A percentile compares a stretch with the other conserved stretches of the same genome.
These are phyloP conservation scores for Xyrichtys novacula DNA, from an alignment of 2,797 vertebrate species.

Conservation along the genomic window DNA sequence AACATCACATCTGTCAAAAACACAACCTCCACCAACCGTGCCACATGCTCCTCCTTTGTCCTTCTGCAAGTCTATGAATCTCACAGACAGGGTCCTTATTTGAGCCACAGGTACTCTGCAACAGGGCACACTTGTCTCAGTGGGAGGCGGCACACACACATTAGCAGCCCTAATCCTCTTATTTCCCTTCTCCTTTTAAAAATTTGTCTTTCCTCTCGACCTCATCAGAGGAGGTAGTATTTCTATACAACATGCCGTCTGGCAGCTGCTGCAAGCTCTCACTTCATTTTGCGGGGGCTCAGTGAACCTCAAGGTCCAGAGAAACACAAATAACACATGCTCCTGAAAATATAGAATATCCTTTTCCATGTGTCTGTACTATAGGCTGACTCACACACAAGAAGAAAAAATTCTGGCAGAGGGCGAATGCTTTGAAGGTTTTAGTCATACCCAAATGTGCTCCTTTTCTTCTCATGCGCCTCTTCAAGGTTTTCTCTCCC, in stretches of 20 bases:
- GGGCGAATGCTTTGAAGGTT: slow-evolving; percentile 80
- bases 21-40: slow-evolving; percentile 30
- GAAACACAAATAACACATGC: slow-evolving; percentile 73
- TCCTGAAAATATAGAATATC: slow-evolving; percentile 61
- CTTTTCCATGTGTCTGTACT: slow-evolving; percentile 57
- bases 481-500: slow-evolving; percentile 78
- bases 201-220: slow-evolving; percentile 66
- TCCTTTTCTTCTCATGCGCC: slow-evolving; percentile 76
- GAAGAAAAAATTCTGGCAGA: slow-evolving; percentile 60
- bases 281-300: slow-evolving; percentile 67
- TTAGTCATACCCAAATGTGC: slow-evolving; percentile 77
- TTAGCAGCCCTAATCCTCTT: slow-evolving; percentile 72
- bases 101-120: slow-evolving; percentile 71
- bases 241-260: slow-evolving; percentile 57
- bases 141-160: slow-evolving; percentile 63
- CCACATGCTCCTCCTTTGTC: slow-evolving; percentile 43
- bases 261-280: slow-evolving; percentile 67
- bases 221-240: slow-evolving; percentile 71
- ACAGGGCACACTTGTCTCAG: slow-evolving; percentile 49
- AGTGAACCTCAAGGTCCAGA: slow-evolving; percentile 61
- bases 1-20: slow-evolving; percentile 16
- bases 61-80: slow-evolving; percentile 40
- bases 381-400: slow-evolving; percentile 50
- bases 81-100: slow-evolving; percentile 56
- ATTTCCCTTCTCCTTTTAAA: slow-evolving; percentile 65